Conservation (phyloP, 2,888 invertebrate genomes). For the Stegophylla sp. region DNA sequence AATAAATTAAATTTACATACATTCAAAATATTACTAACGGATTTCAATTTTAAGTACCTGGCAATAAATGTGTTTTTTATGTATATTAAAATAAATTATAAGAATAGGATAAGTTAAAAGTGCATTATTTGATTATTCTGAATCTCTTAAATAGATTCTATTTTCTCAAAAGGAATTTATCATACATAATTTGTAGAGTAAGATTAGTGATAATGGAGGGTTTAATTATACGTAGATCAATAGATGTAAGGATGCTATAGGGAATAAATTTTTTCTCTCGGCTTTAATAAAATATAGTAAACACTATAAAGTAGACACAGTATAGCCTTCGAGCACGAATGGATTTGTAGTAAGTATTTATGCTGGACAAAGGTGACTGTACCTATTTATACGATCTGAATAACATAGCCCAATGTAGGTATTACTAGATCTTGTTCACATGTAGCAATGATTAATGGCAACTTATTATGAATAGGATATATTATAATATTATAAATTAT, state of each 20-base stretch:
- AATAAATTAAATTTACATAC: no score
- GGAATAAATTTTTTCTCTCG: conserved; percentile 13
- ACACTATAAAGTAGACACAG: neutral
- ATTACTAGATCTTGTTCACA: conserved; percentile 4
- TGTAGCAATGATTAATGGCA: conserved; percentile 46
- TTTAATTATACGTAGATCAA: neutral
- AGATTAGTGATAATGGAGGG: conserved; percentile 20
- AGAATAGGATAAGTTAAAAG: neutral
- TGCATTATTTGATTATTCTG: neutral
- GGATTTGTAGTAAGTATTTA: conserved; percentile 43
- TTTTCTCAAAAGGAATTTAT: neutral
- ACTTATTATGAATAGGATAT: conserved; percentile 2
- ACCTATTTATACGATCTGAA: conserved; percentile 41
- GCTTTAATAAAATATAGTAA: conserved; percentile 18
- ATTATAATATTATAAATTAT: neutral
- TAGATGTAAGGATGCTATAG: neutral
- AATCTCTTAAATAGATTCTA: neutral
- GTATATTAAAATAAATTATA: neutral
- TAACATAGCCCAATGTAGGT: conserved; percentile 4
- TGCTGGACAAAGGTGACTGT: conserved; percentile 21
- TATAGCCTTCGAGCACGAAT: conserved; percentile 52
- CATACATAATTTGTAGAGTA: neutral
- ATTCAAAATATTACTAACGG: no score
- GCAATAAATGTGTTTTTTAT: no score
- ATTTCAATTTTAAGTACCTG: no score